Evolutionary conservation across 2,113 vertebrate genomes (phyloP), one percentile per base, ranked within the genome.

Genomic region (Notothenia rossii): DNA sequence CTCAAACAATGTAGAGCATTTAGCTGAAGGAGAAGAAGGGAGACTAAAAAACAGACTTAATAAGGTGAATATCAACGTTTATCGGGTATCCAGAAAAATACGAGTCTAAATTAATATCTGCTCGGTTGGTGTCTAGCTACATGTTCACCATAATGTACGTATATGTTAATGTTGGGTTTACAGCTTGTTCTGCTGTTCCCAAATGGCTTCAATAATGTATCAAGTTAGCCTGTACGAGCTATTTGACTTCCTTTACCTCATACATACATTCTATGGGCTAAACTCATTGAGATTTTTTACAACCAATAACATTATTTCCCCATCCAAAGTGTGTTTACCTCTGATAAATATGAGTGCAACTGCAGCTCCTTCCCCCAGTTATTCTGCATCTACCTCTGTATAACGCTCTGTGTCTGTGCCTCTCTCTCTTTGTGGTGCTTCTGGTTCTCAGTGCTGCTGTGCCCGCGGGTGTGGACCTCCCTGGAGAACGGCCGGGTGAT

Each of bases 401-500:
- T 76, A 25, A 56, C 67, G 63, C 4, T 10, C 17, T 18, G 15
- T 51, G 49, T 67, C 48, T 67, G 48, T 2, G 29, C 17, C 65
- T 54, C 17, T 50, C 9, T 68, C 15, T 48, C 11, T 46, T 49
- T 10, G 56, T 53, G 12, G 20, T 51, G 46, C 51, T 10, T 67
- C 10, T 55, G 11, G 3, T 61, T 65, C 60, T 7, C 94, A 98
- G 97, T 98, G 91, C 92, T 96, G 81, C 95, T 95, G 75, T 98
- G 97, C 75, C 94, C 96, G 7, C 94, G 95, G 67, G 96, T 97
- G 70, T 96, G 97, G 93, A 92, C 97, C 59, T 96, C 96, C 68
- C 91, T 98, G 94, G 97, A 98, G 94, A 97, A 98, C n/a, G 97
- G 97, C 40, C 93, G 95, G 17, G 97, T 96, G 84, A 83, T 85